These are phyloP conservation scores for Fulica atra DNA, from an alignment of 2,113 vertebrate genomes.

Conservation along the genomic window DNA sequence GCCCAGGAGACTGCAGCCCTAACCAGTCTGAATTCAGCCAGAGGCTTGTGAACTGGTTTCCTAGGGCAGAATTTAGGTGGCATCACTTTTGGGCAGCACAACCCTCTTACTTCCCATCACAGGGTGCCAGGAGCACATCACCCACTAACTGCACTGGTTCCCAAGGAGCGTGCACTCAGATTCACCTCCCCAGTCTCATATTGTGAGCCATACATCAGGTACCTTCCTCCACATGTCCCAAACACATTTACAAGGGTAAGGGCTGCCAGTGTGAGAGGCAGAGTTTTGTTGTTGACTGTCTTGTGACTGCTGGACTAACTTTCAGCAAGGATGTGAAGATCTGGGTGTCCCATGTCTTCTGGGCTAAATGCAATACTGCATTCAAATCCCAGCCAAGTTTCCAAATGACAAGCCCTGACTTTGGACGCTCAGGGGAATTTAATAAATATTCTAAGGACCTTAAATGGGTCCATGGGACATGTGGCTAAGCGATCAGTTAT, in stretches of 20 bases:
- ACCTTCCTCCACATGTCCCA: background rate
- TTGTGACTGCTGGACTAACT: background rate
- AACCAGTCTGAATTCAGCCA: background rate
- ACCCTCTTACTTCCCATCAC: background rate
- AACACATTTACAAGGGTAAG: rapidly evolving
- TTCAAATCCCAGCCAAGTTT: background rate
- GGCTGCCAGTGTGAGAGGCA: background rate
- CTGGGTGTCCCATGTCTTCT: background rate
- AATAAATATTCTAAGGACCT: background rate
- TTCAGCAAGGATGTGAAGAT: background rate
- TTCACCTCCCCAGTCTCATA: background rate
- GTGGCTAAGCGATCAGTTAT: conserved; percentile 3
- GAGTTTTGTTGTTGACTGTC: background rate
- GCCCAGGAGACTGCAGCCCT: background rate
- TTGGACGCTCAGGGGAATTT: background rate
- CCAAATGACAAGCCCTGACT: background rate
- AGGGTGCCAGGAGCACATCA: background rate
- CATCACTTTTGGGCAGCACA: background rate
- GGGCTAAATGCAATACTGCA: background rate
- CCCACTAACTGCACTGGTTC: background rate
- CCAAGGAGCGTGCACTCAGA: background rate
- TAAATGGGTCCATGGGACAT: background rate
- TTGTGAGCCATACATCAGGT: background rate
- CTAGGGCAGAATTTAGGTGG: background rate
- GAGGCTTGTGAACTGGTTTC: background rate